phyloP scores from a whole-genome alignment of 2,113 vertebrate genomes.

The Probosciger aterrimus region DNA sequence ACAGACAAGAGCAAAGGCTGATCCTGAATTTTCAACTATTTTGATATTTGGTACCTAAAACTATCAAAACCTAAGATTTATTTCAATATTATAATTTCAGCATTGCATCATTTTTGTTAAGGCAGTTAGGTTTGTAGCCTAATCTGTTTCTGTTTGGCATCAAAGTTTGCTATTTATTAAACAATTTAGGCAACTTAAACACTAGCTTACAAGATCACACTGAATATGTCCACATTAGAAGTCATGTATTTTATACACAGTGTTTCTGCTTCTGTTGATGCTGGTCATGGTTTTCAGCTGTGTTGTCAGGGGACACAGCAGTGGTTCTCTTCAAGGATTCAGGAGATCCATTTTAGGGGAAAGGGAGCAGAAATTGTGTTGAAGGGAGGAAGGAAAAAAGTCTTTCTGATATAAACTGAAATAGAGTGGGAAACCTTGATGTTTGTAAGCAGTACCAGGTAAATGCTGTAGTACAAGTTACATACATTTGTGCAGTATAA shows the following conservation, averaged over 20 bases:
- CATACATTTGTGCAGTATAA: not conserved
- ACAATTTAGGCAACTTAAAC: not conserved
- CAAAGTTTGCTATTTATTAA: not conserved
- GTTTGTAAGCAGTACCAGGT: not conserved
- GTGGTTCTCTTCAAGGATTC: not conserved
- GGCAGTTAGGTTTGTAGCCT: not conserved
- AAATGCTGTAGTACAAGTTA: not conserved
- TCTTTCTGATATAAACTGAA: not conserved
- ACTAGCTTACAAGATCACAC: not conserved
- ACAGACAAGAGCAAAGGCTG: not conserved
- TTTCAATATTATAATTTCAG: not conserved
- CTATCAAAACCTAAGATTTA: not conserved
- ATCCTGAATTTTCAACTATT: not conserved
- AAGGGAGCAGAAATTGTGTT: not conserved
- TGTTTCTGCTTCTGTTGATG: not conserved
- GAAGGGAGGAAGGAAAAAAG: not conserved
- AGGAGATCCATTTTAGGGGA: rapidly evolving
- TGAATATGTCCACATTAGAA: not conserved
- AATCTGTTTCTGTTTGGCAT: not conserved
- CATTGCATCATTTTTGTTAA: not conserved
- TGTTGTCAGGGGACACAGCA: not conserved
- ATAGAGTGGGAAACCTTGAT: not conserved
- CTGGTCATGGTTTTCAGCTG: not conserved
- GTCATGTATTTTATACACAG: not conserved
- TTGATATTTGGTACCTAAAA: not conserved